phyloP scores from a whole-genome alignment of 1,140 invertebrate species.

The Zaprionus gabonicus region DNA sequence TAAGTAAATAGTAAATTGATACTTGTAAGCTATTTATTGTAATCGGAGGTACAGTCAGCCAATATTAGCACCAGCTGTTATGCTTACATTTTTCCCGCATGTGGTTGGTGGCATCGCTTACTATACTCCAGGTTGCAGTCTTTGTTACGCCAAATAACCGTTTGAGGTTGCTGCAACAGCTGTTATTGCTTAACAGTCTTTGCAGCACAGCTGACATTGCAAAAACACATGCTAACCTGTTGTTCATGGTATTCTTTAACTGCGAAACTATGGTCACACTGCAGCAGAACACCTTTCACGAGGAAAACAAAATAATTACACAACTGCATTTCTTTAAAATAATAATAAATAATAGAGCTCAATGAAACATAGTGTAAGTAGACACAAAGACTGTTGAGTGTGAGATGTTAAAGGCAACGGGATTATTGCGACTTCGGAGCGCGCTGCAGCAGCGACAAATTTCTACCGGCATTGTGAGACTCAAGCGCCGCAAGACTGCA shows the following conservation, averaged over 20 bases:
- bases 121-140: not conserved
- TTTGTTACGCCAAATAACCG: not conserved
- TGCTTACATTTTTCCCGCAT: no score
- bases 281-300: constrained; percentile 1
- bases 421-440: constrained; percentile 23
- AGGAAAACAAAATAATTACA: constrained; percentile 35
- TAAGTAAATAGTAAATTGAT: no score
- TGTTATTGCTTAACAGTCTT: not conserved
- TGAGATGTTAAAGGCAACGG: constrained; percentile 47
- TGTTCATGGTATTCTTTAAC: not conserved
- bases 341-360: constrained; percentile 7
- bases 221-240: not conserved
- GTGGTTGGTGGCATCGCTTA: not conserved
- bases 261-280: not conserved
- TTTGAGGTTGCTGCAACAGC: not conserved
- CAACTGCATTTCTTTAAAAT: constrained; percentile 15
- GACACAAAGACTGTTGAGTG: not conserved
- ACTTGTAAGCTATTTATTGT: no score
- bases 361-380: constrained; percentile 13
- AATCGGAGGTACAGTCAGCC: no score
- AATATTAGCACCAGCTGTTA: not conserved
- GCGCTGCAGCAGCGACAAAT: constrained; percentile 22
- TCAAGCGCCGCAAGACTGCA: constrained; percentile 85
- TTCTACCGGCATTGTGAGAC: constrained; percentile 40
- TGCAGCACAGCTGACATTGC: not conserved